Percentiles rank a stretch among this genome's conserved stretches.
Conservation (phyloP, 2,888 invertebrate species). For the Chesias legatella region DNA sequence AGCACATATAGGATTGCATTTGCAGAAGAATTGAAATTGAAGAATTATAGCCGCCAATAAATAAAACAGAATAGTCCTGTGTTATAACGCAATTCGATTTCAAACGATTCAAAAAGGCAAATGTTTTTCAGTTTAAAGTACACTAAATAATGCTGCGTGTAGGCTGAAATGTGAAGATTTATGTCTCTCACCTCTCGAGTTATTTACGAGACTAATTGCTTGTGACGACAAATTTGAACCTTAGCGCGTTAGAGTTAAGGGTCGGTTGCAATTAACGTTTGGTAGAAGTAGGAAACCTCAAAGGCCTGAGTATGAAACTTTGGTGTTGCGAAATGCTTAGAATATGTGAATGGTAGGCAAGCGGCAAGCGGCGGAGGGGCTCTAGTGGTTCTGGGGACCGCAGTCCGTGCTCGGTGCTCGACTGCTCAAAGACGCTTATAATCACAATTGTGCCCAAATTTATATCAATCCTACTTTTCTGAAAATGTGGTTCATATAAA, state of each 20-base stretch:
- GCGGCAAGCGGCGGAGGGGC: conserved; percentile 2
- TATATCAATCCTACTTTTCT: too few relatives aligned
- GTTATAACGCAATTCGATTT: conserved; percentile 29
- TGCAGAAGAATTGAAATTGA: conserved; percentile 28
- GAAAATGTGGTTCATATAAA: too few relatives aligned
- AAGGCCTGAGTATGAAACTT: conserved; percentile 26
- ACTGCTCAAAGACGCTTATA: too few relatives aligned
- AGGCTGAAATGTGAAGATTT: conserved; percentile 44
- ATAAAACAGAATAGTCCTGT: conserved; percentile 29
- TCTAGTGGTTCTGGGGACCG: background rate
- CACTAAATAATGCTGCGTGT: conserved; percentile 36
- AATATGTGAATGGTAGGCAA: conserved; percentile 19
- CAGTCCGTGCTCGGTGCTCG: background rate
- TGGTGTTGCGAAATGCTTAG: conserved; percentile 10
- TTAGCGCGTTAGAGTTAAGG: conserved; percentile 29
- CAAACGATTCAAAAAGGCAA: conserved; percentile 33
- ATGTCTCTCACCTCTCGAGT: conserved; percentile 45
- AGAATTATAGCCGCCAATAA: conserved; percentile 26
- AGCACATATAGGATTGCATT: conserved; percentile 23
- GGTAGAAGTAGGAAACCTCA: conserved; percentile 29
- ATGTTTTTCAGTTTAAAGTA: conserved; percentile 43
- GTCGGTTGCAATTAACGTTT: conserved; percentile 30
- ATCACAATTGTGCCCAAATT: too few relatives aligned
- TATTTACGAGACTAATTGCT: conserved; percentile 50
- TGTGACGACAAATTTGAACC: conserved; percentile 35